Base-by-base conservation (phyloP, 2,888 invertebrate genomes). In the Tachystola acroxantha region DNA sequence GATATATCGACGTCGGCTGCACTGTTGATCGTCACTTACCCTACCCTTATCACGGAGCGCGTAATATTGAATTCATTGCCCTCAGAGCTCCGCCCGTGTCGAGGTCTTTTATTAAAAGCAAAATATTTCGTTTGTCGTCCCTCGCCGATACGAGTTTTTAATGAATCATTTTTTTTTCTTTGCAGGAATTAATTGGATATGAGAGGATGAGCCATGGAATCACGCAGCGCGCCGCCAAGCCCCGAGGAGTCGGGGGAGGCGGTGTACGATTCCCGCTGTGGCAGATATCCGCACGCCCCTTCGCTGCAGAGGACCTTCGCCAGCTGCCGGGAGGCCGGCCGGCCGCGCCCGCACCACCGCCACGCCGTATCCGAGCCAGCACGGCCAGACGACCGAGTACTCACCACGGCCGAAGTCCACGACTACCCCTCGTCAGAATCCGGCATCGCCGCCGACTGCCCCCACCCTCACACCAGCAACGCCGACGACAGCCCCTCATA, bases 241-340 rank as follows among this genome's bases (percentile, higher is more conserved):
- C 87, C 87, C 81, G 88, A 87, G 70, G 87, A 88, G 65, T 63
- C 81, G 56, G 86, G 86, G 80, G 84, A 82, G 79, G 87, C 85
- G 86, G 89, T 93, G 78, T 91, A 92, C 81, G 93, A 93, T 74
- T 91, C 93, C 45, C 93, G 92, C 41, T 92, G 93, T 52, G 92
- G 93, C 47, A 90, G 91, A 42, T 92, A 92, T 67, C 92, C 69
- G 32, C 76, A 68, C 36, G 92, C 66, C 46, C 91, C 92, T 7
- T 60, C 76, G n/a, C 67, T 86, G 34, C 85, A 85, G 50, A 68
- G 82, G 40, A 71, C 76, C 2, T 86, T 81, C 45, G 82, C 86
- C 49, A 86, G 85, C 51, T 86, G 85, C 44, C 76, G 86, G 47
- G 86, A 85, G 42, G 57, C 69, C 5, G 62, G 70, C 16, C 71